These are phyloP conservation scores for Malurus leucopterus DNA, from an alignment of 2,797 vertebrate genomes.

Conservation along the genomic window DNA sequence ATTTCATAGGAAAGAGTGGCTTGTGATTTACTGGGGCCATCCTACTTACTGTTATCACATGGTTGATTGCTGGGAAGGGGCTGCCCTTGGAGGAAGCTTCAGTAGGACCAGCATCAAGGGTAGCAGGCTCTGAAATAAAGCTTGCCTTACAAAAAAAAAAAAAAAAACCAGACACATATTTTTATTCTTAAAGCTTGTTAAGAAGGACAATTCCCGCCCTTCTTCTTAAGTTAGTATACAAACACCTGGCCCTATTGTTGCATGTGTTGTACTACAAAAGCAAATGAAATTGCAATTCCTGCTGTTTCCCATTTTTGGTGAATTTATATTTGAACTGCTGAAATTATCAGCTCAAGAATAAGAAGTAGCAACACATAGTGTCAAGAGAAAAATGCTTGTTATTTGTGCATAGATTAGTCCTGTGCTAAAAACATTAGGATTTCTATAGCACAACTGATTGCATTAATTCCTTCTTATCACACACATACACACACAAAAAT, in stretches of 20 bases:
- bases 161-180: background rate
- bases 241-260: background rate
- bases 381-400: background rate
- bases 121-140: conserved; percentile 6
- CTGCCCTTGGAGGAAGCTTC: conserved; percentile 56
- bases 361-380: background rate
- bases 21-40: background rate
- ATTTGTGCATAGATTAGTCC: background rate
- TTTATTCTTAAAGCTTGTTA: background rate
- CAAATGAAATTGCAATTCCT: background rate
- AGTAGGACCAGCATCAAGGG: conserved; percentile 6
- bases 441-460: background rate
- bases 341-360: background rate
- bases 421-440: background rate
- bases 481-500: background rate
- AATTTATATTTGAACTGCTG: background rate
- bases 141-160: conserved; percentile 55
- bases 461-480: background rate
- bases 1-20: background rate
- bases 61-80: conserved; percentile 62
- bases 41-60: conserved; percentile 74
- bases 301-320: background rate
- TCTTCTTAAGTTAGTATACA: background rate
- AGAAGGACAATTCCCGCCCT: background rate
- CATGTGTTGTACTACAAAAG: background rate